A percentile compares a stretch with the other conserved stretches of the same genome.
phyloP scores from a whole-genome alignment of 2,797 vertebrate species.

The Sebastes goodei region DNA sequence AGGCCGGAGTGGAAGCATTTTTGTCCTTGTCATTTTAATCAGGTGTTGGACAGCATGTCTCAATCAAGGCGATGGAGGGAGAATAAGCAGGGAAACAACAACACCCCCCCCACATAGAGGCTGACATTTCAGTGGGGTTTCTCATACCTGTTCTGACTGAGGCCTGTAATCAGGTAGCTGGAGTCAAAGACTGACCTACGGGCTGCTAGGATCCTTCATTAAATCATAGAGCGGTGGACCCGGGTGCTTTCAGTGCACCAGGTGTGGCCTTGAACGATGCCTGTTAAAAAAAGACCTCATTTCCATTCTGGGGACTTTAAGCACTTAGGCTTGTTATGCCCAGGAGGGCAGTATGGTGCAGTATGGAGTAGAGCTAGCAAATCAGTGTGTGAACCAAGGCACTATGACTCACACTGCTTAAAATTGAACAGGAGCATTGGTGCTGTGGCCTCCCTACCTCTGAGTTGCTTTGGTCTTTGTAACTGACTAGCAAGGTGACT shows the following conservation, averaged over 20 bases:
- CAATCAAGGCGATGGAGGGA: slow-evolving; percentile 38
- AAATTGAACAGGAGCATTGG: slow-evolving; percentile 38
- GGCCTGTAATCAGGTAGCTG: slow-evolving; percentile 19
- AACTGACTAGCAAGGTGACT: slow-evolving; percentile 20
- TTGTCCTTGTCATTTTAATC: slow-evolving; percentile 69
- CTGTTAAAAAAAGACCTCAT: slow-evolving; percentile 59
- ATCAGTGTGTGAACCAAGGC: slow-evolving; percentile 52
- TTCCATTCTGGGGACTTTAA: slow-evolving; percentile 71
- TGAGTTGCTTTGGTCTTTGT: slow-evolving; percentile 32
- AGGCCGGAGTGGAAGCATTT: slow-evolving; percentile 50
- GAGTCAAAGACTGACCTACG: slow-evolving; percentile 41
- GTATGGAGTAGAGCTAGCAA: slow-evolving; percentile 60
- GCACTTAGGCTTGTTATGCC: slow-evolving; percentile 67
- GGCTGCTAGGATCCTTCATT: slow-evolving; percentile 58
- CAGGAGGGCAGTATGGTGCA: slow-evolving; percentile 60
- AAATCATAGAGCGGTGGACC: slow-evolving; percentile 58
- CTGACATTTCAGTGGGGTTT: slow-evolving; percentile 7
- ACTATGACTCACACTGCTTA: slow-evolving; percentile 54
- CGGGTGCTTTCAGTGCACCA: slow-evolving; percentile 60
- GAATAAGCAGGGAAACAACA: slow-evolving; percentile 21
- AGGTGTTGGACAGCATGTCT: slow-evolving; percentile 32
- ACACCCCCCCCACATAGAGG: neutral
- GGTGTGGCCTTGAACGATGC: slow-evolving; percentile 71
- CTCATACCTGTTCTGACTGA: slow-evolving; percentile 12
- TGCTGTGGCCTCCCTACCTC: slow-evolving; percentile 16